These are phyloP conservation scores for Nasonia vitripennis DNA, from an alignment of 1,140 invertebrate species.

Conservation along the genomic window DNA sequence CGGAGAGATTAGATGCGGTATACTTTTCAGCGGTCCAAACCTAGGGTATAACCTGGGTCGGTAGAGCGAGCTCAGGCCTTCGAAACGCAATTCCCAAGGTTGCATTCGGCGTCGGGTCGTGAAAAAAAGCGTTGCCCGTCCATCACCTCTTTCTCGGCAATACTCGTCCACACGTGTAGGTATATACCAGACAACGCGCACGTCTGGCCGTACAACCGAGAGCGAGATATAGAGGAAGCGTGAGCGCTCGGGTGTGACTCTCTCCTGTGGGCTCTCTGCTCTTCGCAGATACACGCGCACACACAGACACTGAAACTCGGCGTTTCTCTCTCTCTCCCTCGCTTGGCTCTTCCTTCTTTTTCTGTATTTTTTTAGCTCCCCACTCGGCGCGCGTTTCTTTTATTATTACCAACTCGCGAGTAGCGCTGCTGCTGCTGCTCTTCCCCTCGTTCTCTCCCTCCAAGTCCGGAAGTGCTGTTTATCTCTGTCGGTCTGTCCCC, in stretches of 20 bases:
- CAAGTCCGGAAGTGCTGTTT: slow-evolving; percentile 73
- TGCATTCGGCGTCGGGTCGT: not conserved
- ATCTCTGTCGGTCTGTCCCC: slow-evolving; percentile 75
- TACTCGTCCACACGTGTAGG: not conserved
- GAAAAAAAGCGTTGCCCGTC: slow-evolving; percentile 31
- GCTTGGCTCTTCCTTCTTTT: slow-evolving; percentile 9
- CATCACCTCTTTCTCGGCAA: not conserved
- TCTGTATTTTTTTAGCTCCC: not conserved
- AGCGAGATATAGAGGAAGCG: slow-evolving; percentile 71
- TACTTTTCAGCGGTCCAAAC: not conserved
- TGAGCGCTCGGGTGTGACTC: slow-evolving; percentile 74
- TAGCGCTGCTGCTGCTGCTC: not conserved
- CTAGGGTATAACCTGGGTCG: too few species aligned
- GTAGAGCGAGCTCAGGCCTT: too few species aligned
- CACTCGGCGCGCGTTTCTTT: not conserved
- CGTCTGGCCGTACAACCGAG: slow-evolving; percentile 45
- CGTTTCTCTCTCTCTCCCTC: slow-evolving; percentile 59
- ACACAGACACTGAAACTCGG: not conserved
- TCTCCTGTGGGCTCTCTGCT: slow-evolving; percentile 68
- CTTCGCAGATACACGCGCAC: slow-evolving; percentile 56
- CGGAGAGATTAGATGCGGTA: not conserved
- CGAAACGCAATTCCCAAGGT: not conserved
- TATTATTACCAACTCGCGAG: slow-evolving; percentile 4
- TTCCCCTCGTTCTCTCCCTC: slow-evolving; percentile 55
- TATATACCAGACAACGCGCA: not conserved